These are phyloP conservation scores for Nycticryphes semicollaris DNA, from an alignment of 2,113 vertebrate species.

Conservation along the genomic window DNA sequence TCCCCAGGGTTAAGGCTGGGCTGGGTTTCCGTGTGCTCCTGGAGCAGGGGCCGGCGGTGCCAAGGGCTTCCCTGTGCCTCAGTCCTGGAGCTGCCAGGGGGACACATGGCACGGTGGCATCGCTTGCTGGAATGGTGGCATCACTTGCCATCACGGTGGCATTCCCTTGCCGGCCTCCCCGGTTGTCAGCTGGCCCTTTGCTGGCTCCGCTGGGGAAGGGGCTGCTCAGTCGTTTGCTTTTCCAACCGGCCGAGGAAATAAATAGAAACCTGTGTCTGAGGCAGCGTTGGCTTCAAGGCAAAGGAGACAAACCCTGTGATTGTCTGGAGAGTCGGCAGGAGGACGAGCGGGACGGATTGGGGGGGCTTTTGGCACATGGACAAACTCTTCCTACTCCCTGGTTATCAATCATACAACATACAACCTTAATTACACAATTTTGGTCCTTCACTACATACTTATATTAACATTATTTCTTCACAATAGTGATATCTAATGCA, in stretches of 20 bases:
- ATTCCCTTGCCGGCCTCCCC: background rate
- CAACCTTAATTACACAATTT: constrained; percentile 84
- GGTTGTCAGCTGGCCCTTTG: background rate
- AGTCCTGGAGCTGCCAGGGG: background rate
- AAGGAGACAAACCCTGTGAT: constrained; percentile 83
- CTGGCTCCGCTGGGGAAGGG: background rate
- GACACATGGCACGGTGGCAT: fast-evolving
- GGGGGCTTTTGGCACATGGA: constrained; percentile 87
- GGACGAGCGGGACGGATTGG: constrained; percentile 67
- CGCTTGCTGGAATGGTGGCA: no score
- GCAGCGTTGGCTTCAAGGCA: constrained; percentile 31
- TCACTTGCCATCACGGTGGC: no score
- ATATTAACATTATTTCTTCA: constrained; percentile 91
- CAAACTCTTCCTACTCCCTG: constrained; percentile 78
- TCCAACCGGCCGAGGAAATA: constrained; percentile 34
- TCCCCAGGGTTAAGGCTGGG: background rate
- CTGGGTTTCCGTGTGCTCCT: fast-evolving
- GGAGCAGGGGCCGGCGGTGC: background rate
- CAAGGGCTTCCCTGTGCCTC: background rate
- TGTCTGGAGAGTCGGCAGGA: constrained; percentile 79
- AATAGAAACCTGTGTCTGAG: constrained; percentile 34
- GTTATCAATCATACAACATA: constrained; percentile 80
- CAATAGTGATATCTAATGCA: constrained; percentile 72
- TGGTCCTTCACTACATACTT: constrained; percentile 95
- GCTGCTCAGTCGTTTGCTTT: background rate